Evolutionary conservation across 2,888 invertebrate species (phyloP).

Genomic region (Cybosia mesomella): DNA sequence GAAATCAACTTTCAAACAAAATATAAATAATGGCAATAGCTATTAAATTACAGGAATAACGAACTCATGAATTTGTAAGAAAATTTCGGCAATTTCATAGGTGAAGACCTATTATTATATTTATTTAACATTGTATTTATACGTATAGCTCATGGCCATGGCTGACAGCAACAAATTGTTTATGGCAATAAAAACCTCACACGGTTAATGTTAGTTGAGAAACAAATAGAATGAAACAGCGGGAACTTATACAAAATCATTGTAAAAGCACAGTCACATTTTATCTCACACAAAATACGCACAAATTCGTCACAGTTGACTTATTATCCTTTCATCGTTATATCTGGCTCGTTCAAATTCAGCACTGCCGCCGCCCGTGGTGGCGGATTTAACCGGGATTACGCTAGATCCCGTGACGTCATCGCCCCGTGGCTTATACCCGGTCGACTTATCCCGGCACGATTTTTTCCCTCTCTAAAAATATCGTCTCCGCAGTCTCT

Average conservation of each 20-base stretch:
- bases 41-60: too few relatives aligned
- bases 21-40: too few relatives aligned
- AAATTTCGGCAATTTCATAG: too few relatives aligned
- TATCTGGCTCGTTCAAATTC: slow-evolving; percentile 58
- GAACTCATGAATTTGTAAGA: too few relatives aligned
- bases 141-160: too few relatives aligned
- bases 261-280: not conserved
- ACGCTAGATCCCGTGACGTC: slow-evolving; percentile 64
- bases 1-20: too few relatives aligned
- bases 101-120: too few relatives aligned
- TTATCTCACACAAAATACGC: not conserved
- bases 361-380: slow-evolving; percentile 48
- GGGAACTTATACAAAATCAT: not conserved
- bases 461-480: slow-evolving; percentile 64
- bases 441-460: slow-evolving; percentile 63
- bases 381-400: slow-evolving; percentile 58
- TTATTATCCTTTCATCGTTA: slow-evolving; percentile 37
- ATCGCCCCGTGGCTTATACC: slow-evolving; percentile 68
- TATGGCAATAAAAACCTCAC: too few relatives aligned
- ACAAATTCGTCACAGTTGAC: slow-evolving; percentile 38
- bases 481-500: slow-evolving; percentile 51
- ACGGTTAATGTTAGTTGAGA: too few relatives aligned
- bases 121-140: too few relatives aligned
- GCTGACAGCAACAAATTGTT: too few relatives aligned
- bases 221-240: too few relatives aligned